These are phyloP conservation scores for Microplitis manilae DNA, from an alignment of 2,888 invertebrate species.

Conservation along the genomic window DNA sequence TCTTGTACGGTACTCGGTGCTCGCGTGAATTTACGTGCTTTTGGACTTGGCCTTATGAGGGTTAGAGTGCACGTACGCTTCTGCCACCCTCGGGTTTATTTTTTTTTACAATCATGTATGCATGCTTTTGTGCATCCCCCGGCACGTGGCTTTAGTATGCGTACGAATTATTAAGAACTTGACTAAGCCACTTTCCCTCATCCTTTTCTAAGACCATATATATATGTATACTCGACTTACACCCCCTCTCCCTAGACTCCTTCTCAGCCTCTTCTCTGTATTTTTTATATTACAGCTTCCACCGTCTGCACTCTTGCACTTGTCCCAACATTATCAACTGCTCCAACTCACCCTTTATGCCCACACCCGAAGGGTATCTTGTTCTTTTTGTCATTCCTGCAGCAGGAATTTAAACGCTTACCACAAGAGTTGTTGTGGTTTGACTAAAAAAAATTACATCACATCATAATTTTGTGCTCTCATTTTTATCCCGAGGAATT, in stretches of 20 bases:
- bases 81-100: neutral
- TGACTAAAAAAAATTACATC: too few species aligned
- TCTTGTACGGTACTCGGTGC: conserved; percentile 56
- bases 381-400: conserved; percentile 51
- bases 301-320: conserved; percentile 7
- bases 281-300: neutral
- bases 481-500: too few species aligned
- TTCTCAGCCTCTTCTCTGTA: conserved; percentile 5
- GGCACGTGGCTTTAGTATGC: conserved; percentile 43
- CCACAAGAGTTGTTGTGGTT: conserved; percentile 35
- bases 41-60: conserved; percentile 41
- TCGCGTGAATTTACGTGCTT: conserved; percentile 63
- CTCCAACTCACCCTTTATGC: conserved; percentile 48
- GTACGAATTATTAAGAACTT: conserved; percentile 66
- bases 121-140: conserved; percentile 35
- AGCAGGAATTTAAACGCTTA: conserved; percentile 43
- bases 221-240: neutral
- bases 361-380: conserved; percentile 42
- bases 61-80: conserved; percentile 35
- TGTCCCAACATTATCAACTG: conserved; percentile 60
- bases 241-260: neutral
- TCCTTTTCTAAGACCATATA: conserved; percentile 6
- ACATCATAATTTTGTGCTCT: too few species aligned
- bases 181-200: conserved; percentile 55
- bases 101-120: too few species aligned